Percentiles rank a stretch among this genome's conserved stretches.
phyloP scores from a whole-genome alignment of 2,888 invertebrate genomes.

The Prionchulus punctatus region DNA sequence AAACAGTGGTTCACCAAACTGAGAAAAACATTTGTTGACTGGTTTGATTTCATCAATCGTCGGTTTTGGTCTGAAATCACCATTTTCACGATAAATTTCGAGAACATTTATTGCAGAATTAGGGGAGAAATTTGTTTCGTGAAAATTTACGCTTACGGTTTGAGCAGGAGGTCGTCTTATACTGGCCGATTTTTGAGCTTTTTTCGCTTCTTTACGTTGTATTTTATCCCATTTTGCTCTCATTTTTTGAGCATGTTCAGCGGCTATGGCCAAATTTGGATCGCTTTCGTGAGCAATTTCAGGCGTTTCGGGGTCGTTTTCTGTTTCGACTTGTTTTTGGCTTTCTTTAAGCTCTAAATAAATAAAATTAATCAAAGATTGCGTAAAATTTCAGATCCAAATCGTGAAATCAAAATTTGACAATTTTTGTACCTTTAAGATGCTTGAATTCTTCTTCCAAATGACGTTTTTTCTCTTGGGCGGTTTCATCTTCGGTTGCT shows the following conservation, averaged over 20 bases:
- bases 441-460: conserved; percentile 32
- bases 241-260: conserved; percentile 32
- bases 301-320: conserved; percentile 21
- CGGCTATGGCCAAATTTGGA: conserved; percentile 16
- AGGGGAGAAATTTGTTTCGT: no score
- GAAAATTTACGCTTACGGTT: no score
- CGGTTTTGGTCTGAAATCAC: no score
- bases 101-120: no score
- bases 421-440: conserved; percentile 26
- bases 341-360: background rate
- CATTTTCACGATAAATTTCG: no score
- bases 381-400: background rate
- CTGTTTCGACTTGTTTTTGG: conserved; percentile 12
- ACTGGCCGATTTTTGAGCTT: conserved; percentile 23
- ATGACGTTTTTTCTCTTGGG: conserved; percentile 30
- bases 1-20: no score
- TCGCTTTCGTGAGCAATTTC: background rate
- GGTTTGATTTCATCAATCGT: no score
- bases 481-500: conserved; percentile 24
- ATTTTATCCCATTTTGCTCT: conserved; percentile 32
- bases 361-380: background rate
- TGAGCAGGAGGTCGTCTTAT: background rate
- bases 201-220: conserved; percentile 31
- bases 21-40: no score
- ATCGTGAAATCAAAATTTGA: background rate